Conservation (phyloP, 1,140 invertebrate genomes). For the Brachionus manjavacas region DNA sequence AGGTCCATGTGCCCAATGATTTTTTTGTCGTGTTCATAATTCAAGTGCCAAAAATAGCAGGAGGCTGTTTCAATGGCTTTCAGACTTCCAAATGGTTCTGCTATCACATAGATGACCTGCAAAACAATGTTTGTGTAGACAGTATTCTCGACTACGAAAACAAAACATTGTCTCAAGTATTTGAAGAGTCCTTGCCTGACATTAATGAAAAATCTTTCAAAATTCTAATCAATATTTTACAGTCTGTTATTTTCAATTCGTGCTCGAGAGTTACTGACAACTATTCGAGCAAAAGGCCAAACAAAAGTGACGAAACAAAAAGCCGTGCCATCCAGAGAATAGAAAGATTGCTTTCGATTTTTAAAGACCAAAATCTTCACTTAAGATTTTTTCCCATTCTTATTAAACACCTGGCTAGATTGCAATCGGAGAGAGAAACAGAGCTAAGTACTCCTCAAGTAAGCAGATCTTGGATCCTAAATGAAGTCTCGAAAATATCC, state of each 20-base stretch:
- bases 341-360: not conserved
- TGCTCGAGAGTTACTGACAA: not conserved
- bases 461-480: not conserved
- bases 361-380: not conserved
- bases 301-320: not conserved
- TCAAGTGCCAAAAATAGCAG: conserved; percentile 49
- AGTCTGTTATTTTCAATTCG: not conserved
- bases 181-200: not conserved
- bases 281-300: not conserved
- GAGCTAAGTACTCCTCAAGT: not conserved
- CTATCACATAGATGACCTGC: conserved; percentile 25
- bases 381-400: not conserved
- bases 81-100: conserved; percentile 44
- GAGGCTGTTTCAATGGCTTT: conserved; percentile 50
- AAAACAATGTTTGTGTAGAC: conserved; percentile 13
- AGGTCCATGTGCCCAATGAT: conserved; percentile 43
- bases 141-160: conserved; percentile 20
- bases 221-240: not conserved
- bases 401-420: not conserved
- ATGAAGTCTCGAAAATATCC: conserved; percentile 7
- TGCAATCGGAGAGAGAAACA: not conserved
- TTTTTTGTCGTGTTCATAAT: conserved; percentile 47
- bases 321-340: not conserved
- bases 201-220: not conserved
- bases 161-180: not conserved